Percentiles rank a stretch among this genome's conserved stretches.
Conservation (phyloP, 1,140 invertebrate genomes). For the Monochamus saltuarius region DNA sequence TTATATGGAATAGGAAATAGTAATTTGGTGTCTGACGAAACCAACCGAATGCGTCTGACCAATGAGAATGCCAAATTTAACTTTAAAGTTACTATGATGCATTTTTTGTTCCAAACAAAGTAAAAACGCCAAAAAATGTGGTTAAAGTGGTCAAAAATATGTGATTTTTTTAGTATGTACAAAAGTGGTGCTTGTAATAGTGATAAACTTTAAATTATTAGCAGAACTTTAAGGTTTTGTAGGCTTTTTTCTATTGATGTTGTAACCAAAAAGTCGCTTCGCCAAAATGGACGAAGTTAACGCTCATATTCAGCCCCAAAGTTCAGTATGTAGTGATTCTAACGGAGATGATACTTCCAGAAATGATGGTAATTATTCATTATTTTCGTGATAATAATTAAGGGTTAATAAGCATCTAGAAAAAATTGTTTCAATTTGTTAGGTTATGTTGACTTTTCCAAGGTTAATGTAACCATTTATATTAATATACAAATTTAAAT, state of each 20-base stretch:
- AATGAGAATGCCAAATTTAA: constrained; percentile 34
- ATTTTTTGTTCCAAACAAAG: constrained; percentile 44
- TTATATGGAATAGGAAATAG: constrained; percentile 2
- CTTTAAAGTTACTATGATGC: constrained; percentile 39
- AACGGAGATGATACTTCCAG: constrained; percentile 41
- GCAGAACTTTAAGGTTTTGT: constrained; percentile 14
- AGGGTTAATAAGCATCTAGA: background rate
- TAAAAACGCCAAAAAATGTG: constrained; percentile 39
- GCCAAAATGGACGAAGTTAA: constrained; percentile 50
- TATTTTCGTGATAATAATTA: background rate
- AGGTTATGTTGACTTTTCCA: constrained; percentile 43
- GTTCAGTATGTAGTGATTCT: constrained; percentile 48
- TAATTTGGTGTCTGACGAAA: constrained; percentile 25
- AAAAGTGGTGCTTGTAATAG: constrained; percentile 12
- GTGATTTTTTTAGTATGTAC: constrained; percentile 18
- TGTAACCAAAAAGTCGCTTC: constrained; percentile 40
- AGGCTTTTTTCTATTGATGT: constrained; percentile 33
- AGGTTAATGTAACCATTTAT: constrained; percentile 28
- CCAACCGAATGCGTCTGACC: constrained; percentile 21
- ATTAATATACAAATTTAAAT: background rate
- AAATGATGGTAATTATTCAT: constrained; percentile 38
- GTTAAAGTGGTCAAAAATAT: constrained; percentile 31
- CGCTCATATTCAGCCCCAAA: constrained; percentile 41
- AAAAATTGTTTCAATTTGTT: constrained; percentile 3
- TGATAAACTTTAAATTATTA: constrained; percentile 22